Evolutionary conservation across 2,888 invertebrate species (phyloP).

Genomic region (Thera britannica): DNA sequence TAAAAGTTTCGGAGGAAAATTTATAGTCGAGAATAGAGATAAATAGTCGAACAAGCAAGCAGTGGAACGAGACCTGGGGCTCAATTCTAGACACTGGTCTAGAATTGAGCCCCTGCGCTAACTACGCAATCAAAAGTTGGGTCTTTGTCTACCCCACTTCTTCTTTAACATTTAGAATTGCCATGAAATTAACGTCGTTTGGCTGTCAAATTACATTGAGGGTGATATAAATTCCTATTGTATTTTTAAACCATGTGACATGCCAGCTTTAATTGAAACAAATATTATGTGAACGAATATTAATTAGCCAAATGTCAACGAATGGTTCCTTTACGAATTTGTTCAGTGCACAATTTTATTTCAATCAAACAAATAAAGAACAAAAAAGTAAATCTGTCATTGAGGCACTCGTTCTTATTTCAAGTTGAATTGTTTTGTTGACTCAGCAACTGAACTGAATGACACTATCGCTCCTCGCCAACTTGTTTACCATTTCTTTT

Average conservation of each 20-base stretch:
- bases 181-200: too few species aligned
- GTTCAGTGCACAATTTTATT: neutral
- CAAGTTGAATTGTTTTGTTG: constrained; percentile 35
- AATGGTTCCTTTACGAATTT: neutral
- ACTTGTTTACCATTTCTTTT: constrained; percentile 39
- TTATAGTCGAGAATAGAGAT: too few species aligned
- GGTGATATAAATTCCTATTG: neutral
- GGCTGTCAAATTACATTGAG: too few species aligned
- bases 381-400: neutral
- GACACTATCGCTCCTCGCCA: constrained; percentile 39
- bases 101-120: too few species aligned
- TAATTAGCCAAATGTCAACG: neutral
- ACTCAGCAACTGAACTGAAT: constrained; percentile 33
- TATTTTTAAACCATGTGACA: neutral
- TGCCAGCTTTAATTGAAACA: neutral
- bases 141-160: too few species aligned
- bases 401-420: constrained; percentile 24
- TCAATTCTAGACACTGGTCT: too few species aligned
- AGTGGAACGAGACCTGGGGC: too few species aligned
- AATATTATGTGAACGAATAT: neutral
- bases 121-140: neutral
- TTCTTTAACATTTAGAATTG: too few species aligned
- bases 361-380: constrained; percentile 11
- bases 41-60: too few species aligned
- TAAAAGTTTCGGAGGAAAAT: too few species aligned